Conservation (phyloP, 2,888 invertebrate species). For the Aleiodes leptofemur region DNA sequence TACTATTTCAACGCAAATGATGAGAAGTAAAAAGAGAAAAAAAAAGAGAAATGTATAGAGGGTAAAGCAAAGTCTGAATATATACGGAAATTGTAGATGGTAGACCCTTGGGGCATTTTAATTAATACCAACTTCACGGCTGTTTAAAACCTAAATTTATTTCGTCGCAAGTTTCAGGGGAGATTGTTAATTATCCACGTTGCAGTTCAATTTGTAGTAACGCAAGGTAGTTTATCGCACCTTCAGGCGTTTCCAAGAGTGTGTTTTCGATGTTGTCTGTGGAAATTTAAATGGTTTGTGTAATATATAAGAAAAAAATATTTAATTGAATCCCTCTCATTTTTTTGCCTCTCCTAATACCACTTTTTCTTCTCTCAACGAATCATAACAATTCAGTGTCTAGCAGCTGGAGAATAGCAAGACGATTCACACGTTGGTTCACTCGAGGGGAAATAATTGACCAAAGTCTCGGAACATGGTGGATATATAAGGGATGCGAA, state of each 20-base stretch:
- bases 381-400: not conserved
- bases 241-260: constrained; percentile 16
- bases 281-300: not conserved
- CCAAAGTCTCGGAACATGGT: not conserved
- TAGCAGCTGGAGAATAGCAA: constrained; percentile 46
- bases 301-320: not conserved
- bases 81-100: constrained; percentile 33
- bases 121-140: constrained; percentile 69
- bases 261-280: constrained; percentile 1
- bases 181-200: constrained; percentile 64
- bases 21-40: not conserved
- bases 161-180: constrained; percentile 55
- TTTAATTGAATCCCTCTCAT: not conserved
- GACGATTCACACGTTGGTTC: constrained; percentile 62
- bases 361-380: no score
- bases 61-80: constrained; percentile 10
- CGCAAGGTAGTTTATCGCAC: constrained; percentile 31
- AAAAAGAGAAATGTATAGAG: not conserved
- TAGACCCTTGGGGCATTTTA: constrained; percentile 53
- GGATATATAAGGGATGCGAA: constrained; percentile 17
- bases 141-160: constrained; percentile 67
- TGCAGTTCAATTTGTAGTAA: constrained; percentile 36
- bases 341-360: not conserved
- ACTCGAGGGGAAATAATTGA: constrained; percentile 27
- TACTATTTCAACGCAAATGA: not conserved